Evolutionary conservation across 53 echinoderm and acorn worm species (phyloP).

Genomic region (Echinometra lucunter): DNA sequence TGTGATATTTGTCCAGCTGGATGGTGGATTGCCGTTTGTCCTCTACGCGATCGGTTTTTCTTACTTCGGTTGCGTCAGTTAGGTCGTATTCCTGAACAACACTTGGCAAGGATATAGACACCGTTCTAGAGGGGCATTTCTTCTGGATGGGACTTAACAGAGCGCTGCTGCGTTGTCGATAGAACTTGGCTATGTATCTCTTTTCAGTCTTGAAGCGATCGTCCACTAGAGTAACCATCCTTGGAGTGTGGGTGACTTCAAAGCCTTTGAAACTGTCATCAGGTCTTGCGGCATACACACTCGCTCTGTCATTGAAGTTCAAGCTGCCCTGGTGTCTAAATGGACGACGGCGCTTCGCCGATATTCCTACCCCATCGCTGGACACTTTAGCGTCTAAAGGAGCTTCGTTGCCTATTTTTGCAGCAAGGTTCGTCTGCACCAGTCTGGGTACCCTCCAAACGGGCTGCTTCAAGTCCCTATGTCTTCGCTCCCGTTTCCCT

Average conservation of each 20-base stretch:
- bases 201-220: slow-evolving; percentile 50
- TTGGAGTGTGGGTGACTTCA: background rate
- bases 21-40: slow-evolving; percentile 5
- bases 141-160: slow-evolving; percentile 42
- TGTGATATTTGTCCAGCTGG: slow-evolving; percentile 49
- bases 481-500: slow-evolving; percentile 62
- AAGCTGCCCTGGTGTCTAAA: background rate
- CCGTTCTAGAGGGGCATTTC: background rate
- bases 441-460: slow-evolving; percentile 71
- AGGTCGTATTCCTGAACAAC: background rate
- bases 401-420: background rate
- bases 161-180: slow-evolving; percentile 70
- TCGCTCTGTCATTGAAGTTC: slow-evolving; percentile 47
- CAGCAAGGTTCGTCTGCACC: background rate
- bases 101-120: slow-evolving; percentile 11
- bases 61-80: background rate
- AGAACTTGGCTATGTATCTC: slow-evolving; percentile 65
- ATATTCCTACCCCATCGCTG: background rate
- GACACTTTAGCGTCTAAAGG: background rate
- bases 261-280: slow-evolving; percentile 54
- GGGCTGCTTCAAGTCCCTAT: slow-evolving; percentile 21
- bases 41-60: too few relatives aligned
- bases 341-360: background rate
- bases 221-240: background rate
- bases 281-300: slow-evolving; percentile 17